Evolutionary conservation across 2,797 vertebrate genomes (phyloP), one percentile per base, ranked within the genome.

Genomic region (Antennarius maculatus): DNA sequence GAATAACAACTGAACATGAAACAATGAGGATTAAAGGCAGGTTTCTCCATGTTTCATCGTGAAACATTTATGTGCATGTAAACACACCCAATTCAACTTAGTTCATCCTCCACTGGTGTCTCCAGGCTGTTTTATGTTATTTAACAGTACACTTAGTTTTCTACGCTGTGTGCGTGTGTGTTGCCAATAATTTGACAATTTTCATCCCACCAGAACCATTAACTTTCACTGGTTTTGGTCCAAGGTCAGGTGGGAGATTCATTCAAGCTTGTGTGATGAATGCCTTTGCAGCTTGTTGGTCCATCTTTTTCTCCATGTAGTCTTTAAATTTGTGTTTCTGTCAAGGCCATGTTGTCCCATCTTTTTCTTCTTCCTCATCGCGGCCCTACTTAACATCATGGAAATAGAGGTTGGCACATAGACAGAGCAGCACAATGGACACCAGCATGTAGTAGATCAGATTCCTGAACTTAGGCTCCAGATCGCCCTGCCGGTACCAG

Each of bases 391-490:
- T 89, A 76, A 98, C 95, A 49, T 96, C 94, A 61, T 98, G 97
- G 93, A 99, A 99, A 93, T 98, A 99, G 87, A 99, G 91, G 93
- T 98, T 99, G 85, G 97, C 97, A 97, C 97, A 99, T 87, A 99
- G 92, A 92, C 97, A 99, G 89, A 99, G 93, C 94, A 97, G 94
- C 89, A 95, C 86, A 28, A 99, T 94, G 81, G 95, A 97, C 84
- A 91, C 95, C 88, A 98, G 89, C 91, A 95, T 95, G 84, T 96
- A 99, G 93, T 98, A 99, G 90, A 99, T 99, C 71, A 99, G 90
- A 43, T 97, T 98, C 89, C 97, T 94, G 80, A 98, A 99, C 88
- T 99, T 99, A 18, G 97, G 98, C 90, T 99, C 97, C 92, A 99
- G 88, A 86, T 99, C 96, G 77, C 98, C 98, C 93, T 97, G 97